Conservation (phyloP, 2,888 invertebrate genomes). For the Aplocera efformata region DNA sequence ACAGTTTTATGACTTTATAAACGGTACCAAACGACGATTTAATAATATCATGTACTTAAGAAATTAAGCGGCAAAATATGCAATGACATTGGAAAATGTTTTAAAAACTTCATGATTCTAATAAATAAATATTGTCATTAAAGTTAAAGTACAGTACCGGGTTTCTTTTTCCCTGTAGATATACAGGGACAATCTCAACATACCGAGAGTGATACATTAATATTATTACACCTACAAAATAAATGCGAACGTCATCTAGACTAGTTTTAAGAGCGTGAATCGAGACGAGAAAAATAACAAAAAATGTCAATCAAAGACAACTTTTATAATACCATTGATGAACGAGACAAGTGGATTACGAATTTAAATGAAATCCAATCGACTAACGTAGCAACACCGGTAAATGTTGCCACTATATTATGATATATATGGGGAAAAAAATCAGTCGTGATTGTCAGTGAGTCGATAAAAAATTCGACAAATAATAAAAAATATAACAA, state of each 20-base stretch:
- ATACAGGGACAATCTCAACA: no score
- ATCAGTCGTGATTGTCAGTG: conserved; percentile 57
- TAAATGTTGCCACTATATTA: conserved; percentile 14
- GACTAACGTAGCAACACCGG: conserved; percentile 7
- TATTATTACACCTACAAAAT: conserved; percentile 31
- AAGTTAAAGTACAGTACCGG: conserved; percentile 11
- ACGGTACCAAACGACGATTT: no score
- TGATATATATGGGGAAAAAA: conserved; percentile 35
- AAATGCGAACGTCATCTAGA: conserved; percentile 55
- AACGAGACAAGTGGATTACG: conserved; percentile 3
- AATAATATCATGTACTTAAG: conserved; percentile 11
- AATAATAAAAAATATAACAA: conserved; percentile 41
- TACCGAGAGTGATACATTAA: background rate
- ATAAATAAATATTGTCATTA: conserved; percentile 26
- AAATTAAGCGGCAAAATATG: conserved; percentile 7
- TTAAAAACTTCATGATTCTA: background rate
- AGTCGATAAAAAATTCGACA: conserved; percentile 42
- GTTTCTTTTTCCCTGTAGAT: no score
- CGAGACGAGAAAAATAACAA: conserved; percentile 32
- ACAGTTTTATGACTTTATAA: no score
- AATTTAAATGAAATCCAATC: conserved; percentile 6
- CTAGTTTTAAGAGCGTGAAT: conserved; percentile 44
- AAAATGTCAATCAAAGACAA: conserved; percentile 12
- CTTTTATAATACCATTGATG: background rate
- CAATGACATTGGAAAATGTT: background rate